Evolutionary conservation across 2,888 invertebrate genomes (phyloP), one percentile per base, ranked within the genome.

Genomic region (Merodon equestris): DNA sequence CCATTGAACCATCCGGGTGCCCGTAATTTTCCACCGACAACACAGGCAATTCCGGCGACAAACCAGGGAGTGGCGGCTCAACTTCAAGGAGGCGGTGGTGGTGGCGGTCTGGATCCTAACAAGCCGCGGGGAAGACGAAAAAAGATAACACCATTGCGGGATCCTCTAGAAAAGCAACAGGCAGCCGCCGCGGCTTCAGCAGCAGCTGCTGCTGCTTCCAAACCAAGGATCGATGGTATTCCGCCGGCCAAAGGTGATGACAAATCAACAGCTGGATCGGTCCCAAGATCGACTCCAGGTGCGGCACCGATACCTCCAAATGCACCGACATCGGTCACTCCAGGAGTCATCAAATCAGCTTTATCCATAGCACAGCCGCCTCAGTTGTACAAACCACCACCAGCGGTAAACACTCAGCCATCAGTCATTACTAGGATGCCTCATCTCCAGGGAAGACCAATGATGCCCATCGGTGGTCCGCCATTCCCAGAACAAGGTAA

Each of bases 371-470:
- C 90, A 2, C 88, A 90, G 50, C 90, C 90, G 7, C 90, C 90
- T 1, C 90, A 90, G 82, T 89, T 90, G 2, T 91, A 90, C 81
- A 89, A 90, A 15, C 90, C 90, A 68, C 88, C 89, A 19, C 88
- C 89, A 27, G 50, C 75, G 9, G 79, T 61, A 44, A 82, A 83
- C 18, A 66, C 90, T 1, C 89, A 90, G 36, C 89, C 91, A 0
- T 92, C 92, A 44, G 92, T 93, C 7, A 92, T 93, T 50, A 92
- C 92, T 9, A 89, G 92, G 82, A 91, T 93, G 91, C 88, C 92
- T 47, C 91, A 92, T 82, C 79, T 84, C 19, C 81, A 84, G 27
- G 81, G 44, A 64, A 82, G 74, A 50, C 82, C 56, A 36, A 58
- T 84, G 83, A 42, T 75, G 53, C 48, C 75, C 60, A 57, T 68